Base-by-base conservation (phyloP, 2,888 invertebrate species). In the Galerucella nymphaeae region DNA sequence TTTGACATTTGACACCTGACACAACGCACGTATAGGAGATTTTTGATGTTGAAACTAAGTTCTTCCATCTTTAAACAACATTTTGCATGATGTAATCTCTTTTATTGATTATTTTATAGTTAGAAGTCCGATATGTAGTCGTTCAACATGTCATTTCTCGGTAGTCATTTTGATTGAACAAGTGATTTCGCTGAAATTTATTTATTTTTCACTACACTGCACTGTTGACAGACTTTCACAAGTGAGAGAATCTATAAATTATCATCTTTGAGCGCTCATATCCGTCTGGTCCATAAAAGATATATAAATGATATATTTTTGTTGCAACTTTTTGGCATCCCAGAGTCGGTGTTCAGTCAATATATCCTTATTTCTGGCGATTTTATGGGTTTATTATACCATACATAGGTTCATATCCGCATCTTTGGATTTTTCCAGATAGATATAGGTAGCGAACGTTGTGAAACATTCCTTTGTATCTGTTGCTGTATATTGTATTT, bases 311-410 rank as follows among this genome's bases (percentile, higher is more conserved):
- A 86, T 85, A 86, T 86, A 86, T 85, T 84, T 85, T 82, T 83
- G 83, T 84, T 84, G 84, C 84, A 83, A 85, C 82, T 84, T 79
- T 84, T 82, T 80, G 81, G 80, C 78, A 78, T 80, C 80, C 80
- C 70, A n/a, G 82, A 82, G 82, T 83, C 82, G 80, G 82, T 84
- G 82, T 80, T 85, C 85, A 86, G 85, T 86, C 87, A 86, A 87
- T 87, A 87, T 86, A 86, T 87, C 87, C 86, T 86, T 86, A 87
- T 87, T 86, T 84, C 85, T 84, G 85, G 84, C 85, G 85, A 86
- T 86, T 87, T 87, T 87, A 87, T 86, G 86, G 84, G 84, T 86
- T 86, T 87, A 87, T 87, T 87, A 87, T 87, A 86, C 87, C 81
- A 84, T 84, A 84, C 84, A 82, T 80, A 83, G 84, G 85, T 86